Evolutionary conservation across 1,140 invertebrate species (phyloP).

Genomic region (Drosophila hydei): DNA sequence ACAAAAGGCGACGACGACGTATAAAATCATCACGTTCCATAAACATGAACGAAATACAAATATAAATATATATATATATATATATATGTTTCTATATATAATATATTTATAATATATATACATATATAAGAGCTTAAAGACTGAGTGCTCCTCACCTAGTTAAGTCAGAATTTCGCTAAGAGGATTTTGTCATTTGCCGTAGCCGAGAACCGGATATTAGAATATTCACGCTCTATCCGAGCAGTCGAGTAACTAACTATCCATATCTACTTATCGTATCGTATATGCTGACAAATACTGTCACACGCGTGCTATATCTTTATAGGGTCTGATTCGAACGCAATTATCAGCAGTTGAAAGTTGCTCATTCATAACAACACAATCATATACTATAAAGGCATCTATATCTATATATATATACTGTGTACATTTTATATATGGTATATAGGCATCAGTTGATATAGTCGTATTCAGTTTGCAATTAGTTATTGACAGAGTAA

Average conservation of each 20-base stretch:
- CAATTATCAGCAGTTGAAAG: slow-evolving; percentile 4
- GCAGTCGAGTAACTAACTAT: not conserved
- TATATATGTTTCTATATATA: too few relatives aligned
- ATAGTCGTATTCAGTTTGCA: not conserved
- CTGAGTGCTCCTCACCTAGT: not conserved
- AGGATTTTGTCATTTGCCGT: not conserved
- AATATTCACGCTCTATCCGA: not conserved
- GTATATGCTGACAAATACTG: not conserved
- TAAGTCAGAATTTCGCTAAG: not conserved
- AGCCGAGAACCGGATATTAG: not conserved
- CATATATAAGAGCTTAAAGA: not conserved
- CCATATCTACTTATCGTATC: slow-evolving; percentile 5
- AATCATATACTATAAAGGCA: slow-evolving; percentile 3
- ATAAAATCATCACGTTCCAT: slow-evolving; percentile 75
- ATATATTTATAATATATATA: not conserved
- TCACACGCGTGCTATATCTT: slow-evolving; percentile 16
- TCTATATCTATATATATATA: slow-evolving; percentile 1
- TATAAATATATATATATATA: slow-evolving; percentile 4
- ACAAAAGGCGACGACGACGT: slow-evolving; percentile 37
- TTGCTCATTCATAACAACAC: slow-evolving; percentile 7
- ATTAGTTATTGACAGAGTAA: slow-evolving; percentile 3
- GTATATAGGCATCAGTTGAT: not conserved
- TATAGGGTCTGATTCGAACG: slow-evolving; percentile 9
- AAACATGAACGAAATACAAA: slow-evolving; percentile 48
- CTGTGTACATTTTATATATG: too few relatives aligned